These are phyloP conservation scores for Spisula solida DNA, from an alignment of 2,888 invertebrate genomes.

Conservation along the genomic window DNA sequence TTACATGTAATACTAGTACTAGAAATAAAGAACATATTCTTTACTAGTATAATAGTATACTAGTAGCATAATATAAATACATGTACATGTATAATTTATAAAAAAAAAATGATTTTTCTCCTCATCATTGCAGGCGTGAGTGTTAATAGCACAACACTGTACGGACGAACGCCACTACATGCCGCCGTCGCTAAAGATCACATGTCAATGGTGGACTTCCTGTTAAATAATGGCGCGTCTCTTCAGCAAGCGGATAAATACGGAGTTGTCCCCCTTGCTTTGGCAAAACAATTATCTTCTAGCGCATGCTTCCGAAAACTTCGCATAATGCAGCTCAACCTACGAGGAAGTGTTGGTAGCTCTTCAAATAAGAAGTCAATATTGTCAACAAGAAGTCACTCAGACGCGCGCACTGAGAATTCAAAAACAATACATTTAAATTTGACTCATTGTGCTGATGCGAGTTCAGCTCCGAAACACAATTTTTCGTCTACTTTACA, in stretches of 20 bases:
- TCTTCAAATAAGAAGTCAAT: conserved; percentile 30
- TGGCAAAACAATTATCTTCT: conserved; percentile 71
- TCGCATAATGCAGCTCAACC: conserved; percentile 74
- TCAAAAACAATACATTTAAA: conserved; percentile 43
- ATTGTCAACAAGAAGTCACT: background rate
- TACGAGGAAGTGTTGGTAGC: conserved; percentile 61
- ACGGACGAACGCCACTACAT: conserved; percentile 76
- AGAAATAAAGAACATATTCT: too few relatives aligned
- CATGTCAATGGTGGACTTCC: conserved; percentile 70
- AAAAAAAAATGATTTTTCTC: too few relatives aligned
- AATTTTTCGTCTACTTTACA: conserved; percentile 19
- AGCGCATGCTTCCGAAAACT: conserved; percentile 75
- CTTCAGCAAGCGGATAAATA: conserved; percentile 69
- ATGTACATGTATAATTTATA: too few relatives aligned
- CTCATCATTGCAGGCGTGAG: conserved; percentile 73
- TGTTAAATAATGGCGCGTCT: conserved; percentile 72
- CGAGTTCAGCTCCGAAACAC: conserved; percentile 3
- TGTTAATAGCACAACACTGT: conserved; percentile 73
- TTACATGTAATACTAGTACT: too few relatives aligned
- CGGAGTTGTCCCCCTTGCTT: conserved; percentile 71
- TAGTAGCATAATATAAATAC: too few relatives aligned
- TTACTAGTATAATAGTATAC: too few relatives aligned
- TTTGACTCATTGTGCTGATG: conserved; percentile 53
- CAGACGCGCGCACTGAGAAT: background rate
- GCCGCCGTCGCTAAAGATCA: conserved; percentile 77